Percentiles rank a stretch among this genome's conserved stretches.
phyloP scores from a whole-genome alignment of 2,888 invertebrate species.

The Perizoma affinitatum region DNA sequence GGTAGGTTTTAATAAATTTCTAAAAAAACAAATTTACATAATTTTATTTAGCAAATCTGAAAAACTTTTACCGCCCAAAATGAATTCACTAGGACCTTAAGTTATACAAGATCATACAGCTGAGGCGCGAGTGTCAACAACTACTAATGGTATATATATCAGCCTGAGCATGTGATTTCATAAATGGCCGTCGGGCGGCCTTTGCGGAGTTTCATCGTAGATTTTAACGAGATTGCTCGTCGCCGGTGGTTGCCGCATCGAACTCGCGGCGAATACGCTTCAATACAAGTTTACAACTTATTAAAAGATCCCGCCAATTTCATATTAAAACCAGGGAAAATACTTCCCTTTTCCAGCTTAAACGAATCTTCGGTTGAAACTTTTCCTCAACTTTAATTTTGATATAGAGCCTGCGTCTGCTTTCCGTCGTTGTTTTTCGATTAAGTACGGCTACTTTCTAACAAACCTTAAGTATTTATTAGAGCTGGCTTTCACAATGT shows the following conservation, averaged over 20 bases:
- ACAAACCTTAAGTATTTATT: constrained; percentile 4
- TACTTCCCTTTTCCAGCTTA: constrained; percentile 57
- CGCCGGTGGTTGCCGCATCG: constrained; percentile 62
- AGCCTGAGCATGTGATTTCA: constrained; percentile 65
- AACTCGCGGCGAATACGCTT: constrained; percentile 66
- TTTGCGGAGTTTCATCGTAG: constrained; percentile 68
- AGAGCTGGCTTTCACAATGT: not conserved
- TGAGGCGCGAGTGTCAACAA: constrained; percentile 45
- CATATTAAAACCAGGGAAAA: constrained; percentile 64
- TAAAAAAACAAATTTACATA: no score
- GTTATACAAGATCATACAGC: constrained; percentile 15
- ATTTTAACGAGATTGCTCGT: constrained; percentile 81
- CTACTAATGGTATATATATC: constrained; percentile 59
- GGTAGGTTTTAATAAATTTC: no score
- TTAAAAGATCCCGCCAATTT: constrained; percentile 69
- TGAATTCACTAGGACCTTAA: no score
- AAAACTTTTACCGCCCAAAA: no score
- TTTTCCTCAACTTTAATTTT: constrained; percentile 27
- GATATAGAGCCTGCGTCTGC: constrained; percentile 18
- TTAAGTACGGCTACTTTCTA: constrained; percentile 21
- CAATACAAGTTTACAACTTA: constrained; percentile 78
- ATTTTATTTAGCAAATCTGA: no score
- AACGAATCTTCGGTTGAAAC: constrained; percentile 40
- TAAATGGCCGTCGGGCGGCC: constrained; percentile 62
- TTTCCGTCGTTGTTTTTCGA: constrained; percentile 22